Percentiles rank a stretch among this genome's conserved stretches.
phyloP scores from a whole-genome alignment of 2,888 invertebrate genomes.

The Heliconius ethilla region DNA sequence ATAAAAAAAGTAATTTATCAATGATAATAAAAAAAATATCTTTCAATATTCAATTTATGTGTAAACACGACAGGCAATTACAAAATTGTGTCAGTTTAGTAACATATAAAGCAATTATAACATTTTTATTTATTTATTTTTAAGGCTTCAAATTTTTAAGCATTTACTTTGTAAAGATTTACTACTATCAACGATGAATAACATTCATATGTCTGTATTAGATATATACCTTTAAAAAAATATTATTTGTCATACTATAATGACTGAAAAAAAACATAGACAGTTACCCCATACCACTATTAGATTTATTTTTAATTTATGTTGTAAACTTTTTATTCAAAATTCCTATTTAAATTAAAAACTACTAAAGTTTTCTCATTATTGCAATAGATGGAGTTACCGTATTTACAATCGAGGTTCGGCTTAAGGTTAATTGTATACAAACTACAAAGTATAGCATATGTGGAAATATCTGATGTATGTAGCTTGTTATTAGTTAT shows the following conservation, averaged over 20 bases:
- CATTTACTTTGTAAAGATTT: background rate
- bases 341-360: background rate
- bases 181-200: background rate
- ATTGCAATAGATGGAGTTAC: constrained; percentile 12
- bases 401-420: background rate
- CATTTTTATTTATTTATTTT: background rate
- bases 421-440: too few species aligned
- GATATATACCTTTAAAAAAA: background rate
- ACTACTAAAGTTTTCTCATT: background rate
- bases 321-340: background rate
- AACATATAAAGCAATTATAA: constrained; percentile 1
- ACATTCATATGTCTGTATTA: background rate
- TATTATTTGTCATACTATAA: too few species aligned
- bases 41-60: constrained; percentile 25
- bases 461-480: too few species aligned
- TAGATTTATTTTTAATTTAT: background rate
- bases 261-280: too few species aligned
- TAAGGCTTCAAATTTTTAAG: background rate
- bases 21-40: background rate
- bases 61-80: constrained; percentile 21
- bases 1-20: background rate
- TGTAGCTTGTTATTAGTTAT: too few species aligned
- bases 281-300: background rate
- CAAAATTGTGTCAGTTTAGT: constrained; percentile 25
- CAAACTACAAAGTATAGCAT: too few species aligned